Conservation (phyloP, 1,140 invertebrate genomes). For the Olivierus martensii region DNA sequence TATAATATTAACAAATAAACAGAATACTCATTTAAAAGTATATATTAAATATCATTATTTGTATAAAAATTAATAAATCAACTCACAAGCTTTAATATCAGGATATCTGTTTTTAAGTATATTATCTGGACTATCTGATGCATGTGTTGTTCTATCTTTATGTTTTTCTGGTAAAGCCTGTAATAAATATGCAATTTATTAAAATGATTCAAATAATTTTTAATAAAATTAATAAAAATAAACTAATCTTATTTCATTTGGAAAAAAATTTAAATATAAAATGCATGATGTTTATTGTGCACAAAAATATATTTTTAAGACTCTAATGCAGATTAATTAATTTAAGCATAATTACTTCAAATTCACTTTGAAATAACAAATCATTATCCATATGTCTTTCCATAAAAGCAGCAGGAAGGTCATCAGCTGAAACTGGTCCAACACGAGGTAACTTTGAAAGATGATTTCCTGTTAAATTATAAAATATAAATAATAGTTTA, state of each 20-base stretch:
- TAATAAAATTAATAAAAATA: too few species aligned
- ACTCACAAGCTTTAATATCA: constrained; percentile 28
- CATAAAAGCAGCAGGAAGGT: constrained; percentile 20
- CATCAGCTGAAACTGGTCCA: constrained; percentile 21
- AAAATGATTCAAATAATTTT: too few species aligned
- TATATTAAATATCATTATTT: too few species aligned
- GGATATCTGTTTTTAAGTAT: constrained; percentile 36
- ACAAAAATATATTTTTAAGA: too few species aligned
- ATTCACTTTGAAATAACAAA: constrained; percentile 19
- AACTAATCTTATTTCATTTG: too few species aligned
- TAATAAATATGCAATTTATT: constrained; percentile 1
- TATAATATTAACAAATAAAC: neutral
- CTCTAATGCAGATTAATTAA: too few species aligned
- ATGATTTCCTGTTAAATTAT: neutral
- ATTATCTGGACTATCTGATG: constrained; percentile 78
- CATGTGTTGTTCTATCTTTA: constrained; percentile 66
- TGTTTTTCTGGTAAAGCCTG: constrained; percentile 64
- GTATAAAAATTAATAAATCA: neutral
- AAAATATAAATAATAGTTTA: too few species aligned
- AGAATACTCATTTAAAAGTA: too few species aligned
- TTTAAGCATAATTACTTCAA: constrained; percentile 16
- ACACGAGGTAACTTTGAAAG: constrained; percentile 15
- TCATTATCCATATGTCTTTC: constrained; percentile 22
- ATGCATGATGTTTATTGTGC: too few species aligned
- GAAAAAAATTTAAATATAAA: too few species aligned